Evolutionary conservation across 2,113 vertebrate genomes (phyloP), one percentile per base, ranked within the genome.

Genomic region (Mesembrinibis cayennensis): DNA sequence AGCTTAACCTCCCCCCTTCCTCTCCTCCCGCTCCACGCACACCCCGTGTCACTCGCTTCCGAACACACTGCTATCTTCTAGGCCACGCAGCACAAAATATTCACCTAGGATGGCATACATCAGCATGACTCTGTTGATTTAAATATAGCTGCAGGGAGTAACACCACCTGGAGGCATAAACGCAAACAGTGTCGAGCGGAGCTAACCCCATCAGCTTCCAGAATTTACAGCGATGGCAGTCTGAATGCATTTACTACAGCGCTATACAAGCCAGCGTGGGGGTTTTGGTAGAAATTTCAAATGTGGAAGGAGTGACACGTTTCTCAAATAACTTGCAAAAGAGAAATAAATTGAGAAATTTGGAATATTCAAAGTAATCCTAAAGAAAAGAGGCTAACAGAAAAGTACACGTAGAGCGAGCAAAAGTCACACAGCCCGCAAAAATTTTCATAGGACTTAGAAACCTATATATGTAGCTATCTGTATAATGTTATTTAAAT

Each of bases 121-220:
- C 67, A 66, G 40, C 91, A 79, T 30, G 78, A 59, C 27, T 49
- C 42, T 22, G 27, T 22, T 45, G 30, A 53, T 62, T 86, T 86
- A 70, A 95, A 78, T 38, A n/a, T 13, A 80, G 53, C 53, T 89
- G 52, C 63, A 73, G 38, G 82, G 80, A 96, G 80, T 89, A 73
- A 78, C 76, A 83, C 45, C 82, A 81, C 47, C 80, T 84, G 93
- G 29, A 96, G 49, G 42, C 55, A 89, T 32, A 32, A 77, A 62
- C 50, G 52, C 86, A 13, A 34, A 63, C 32, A 52, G 20, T 9
- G 38, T 0, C 22, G 38, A 55, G n/a, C 30, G 50, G 61, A 62
- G 62, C 36, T 77, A 15, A 72, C 29, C 82, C 66, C 34, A 82
- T 11, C 74, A 82, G 26, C 58, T 91, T 66, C 53, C 65, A 53